Evolutionary conservation across 1,140 invertebrate genomes (phyloP).

Genomic region (Papilio polytes): DNA sequence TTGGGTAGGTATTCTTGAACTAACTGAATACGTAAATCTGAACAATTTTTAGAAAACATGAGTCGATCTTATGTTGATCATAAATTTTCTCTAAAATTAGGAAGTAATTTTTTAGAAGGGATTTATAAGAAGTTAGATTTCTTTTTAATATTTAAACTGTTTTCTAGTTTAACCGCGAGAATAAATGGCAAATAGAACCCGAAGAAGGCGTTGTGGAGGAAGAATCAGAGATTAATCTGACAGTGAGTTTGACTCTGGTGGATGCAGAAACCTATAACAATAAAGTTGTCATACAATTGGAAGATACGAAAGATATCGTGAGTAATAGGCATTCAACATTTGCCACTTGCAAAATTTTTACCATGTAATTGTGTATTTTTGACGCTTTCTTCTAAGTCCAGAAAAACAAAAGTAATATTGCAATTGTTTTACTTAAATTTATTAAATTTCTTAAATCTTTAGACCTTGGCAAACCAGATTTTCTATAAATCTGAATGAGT

Average conservation of each 20-base stretch:
- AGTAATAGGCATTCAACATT: conserved; percentile 44
- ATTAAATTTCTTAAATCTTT: too few species aligned
- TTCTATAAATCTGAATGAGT: too few species aligned
- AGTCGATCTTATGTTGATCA: too few species aligned
- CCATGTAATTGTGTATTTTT: too few species aligned
- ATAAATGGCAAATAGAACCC: conserved; percentile 70
- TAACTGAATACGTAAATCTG: background rate
- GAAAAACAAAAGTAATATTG: too few species aligned
- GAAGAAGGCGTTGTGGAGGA: conserved; percentile 65
- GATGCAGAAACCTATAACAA: conserved; percentile 64
- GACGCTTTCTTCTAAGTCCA: too few species aligned
- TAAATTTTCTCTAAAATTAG: too few species aligned
- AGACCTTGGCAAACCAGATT: too few species aligned
- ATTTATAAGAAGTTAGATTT: too few species aligned
- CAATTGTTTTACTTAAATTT: too few species aligned
- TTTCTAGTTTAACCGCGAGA: conserved; percentile 66
- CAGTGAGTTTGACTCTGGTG: conserved; percentile 41
- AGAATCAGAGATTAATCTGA: conserved; percentile 67
- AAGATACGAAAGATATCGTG: conserved; percentile 78
- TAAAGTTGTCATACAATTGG: conserved; percentile 73
- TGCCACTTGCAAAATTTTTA: background rate
- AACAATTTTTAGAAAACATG: too few species aligned
- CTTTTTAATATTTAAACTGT: conserved; percentile 24
- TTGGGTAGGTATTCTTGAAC: conserved; percentile 54
- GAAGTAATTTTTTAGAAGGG: too few species aligned